Evolutionary conservation across 2,113 vertebrate species (phyloP).

Genomic region (Ictalurus furcatus): DNA sequence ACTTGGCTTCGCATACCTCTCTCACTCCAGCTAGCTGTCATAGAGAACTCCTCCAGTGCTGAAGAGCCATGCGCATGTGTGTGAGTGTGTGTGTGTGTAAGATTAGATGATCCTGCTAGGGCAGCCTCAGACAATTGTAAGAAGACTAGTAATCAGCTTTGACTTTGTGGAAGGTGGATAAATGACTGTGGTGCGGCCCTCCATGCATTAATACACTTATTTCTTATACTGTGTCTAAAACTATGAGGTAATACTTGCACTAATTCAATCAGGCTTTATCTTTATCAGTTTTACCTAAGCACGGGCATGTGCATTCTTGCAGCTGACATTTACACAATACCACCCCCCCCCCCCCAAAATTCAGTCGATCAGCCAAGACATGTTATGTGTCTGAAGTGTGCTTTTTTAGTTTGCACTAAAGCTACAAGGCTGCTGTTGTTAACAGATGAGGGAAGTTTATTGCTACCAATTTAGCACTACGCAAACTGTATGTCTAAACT

Average conservation of each 20-base stretch:
- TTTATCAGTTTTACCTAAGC: conserved; percentile 20
- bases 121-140: conserved; percentile 48
- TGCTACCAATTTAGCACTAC: neutral
- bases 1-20: conserved; percentile 51
- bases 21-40: conserved; percentile 49
- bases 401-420: neutral
- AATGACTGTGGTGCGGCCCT: neutral
- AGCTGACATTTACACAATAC: conserved; percentile 12
- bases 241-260: neutral
- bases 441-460: neutral
- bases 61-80: conserved; percentile 1
- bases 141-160: conserved; percentile 70
- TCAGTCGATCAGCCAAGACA: neutral
- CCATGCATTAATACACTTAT: conserved; percentile 28
- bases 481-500: neutral
- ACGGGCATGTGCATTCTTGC: conserved; percentile 14
- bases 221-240: conserved; percentile 7
- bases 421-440: neutral
- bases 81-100: neutral
- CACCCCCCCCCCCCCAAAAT: neutral
- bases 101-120: neutral
- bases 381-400: neutral
- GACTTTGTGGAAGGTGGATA: conserved; percentile 55
- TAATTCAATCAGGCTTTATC: conserved; percentile 45
- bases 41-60: conserved; percentile 42